Evolutionary conservation across 2,888 invertebrate species (phyloP), one percentile per base, ranked within the genome.

Genomic region (Nasonia oneida): DNA sequence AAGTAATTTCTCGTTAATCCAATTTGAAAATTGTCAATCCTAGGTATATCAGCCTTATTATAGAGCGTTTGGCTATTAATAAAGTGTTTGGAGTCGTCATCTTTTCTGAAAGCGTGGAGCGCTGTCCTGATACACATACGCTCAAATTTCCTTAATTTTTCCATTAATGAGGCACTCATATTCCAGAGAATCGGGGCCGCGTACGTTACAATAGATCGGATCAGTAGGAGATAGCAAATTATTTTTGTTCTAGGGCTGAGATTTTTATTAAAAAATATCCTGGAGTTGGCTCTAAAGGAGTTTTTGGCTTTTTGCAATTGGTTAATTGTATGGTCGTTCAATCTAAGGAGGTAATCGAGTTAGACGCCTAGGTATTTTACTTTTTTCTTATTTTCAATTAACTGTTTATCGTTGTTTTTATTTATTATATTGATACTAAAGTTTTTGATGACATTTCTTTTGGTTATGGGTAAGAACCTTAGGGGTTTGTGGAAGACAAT

Each of bases 321-420:
- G 1, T 23, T 70, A 8, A 39, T 37, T 23, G 57, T 8, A n/a
- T 87, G 84, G 0, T 61, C 37, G n/a, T 78, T 81, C 14, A 84
- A 77, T 10, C 81, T 88, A 0, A 89, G 0, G 0, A 61, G 37
- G 37, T 37, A 37, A 37, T 37, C 37, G 37, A 37, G 37, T 37
- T 29, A 4, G 2, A 89, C 37, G 0, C 88, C 88, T 0, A 89
- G 29, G 14, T 88, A 89, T 33, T 73, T 85, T 0, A 89, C 88
- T 2, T 78, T 75, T 83, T 85, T 87, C 12, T 83, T 23, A 1
- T 12, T 8, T 5, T 53, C 33, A 18, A 15, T 8, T 12, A 18
- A 3, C 1, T 18, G 23, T 4, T 12, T 37, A 37, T 37, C 10
- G 10, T 39, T 61, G 12, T 77, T 18, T 5, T 77, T 10, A 50